Conservation (phyloP, 2,113 vertebrate species). For the Melanerpes formicivorus region DNA sequence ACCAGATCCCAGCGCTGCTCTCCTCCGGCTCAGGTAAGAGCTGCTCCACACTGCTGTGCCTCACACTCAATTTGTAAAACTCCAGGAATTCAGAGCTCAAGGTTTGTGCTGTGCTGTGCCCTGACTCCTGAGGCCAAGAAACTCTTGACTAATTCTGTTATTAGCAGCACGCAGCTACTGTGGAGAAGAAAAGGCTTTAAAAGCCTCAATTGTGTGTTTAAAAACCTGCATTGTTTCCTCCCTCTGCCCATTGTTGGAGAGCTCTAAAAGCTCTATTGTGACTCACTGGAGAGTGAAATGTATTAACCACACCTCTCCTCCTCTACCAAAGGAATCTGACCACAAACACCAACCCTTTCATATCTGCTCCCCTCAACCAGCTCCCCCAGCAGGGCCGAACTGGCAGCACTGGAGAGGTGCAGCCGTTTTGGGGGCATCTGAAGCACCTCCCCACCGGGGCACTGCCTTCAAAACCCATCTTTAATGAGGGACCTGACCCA, state of each 20-base stretch:
- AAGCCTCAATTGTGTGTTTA: background rate
- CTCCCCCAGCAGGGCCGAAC: background rate
- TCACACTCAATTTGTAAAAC: background rate
- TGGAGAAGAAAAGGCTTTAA: background rate
- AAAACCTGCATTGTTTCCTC: slow-evolving; percentile 8
- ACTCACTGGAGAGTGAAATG: background rate
- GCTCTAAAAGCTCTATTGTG: background rate
- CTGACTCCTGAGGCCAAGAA: background rate
- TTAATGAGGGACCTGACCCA: background rate
- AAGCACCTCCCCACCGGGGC: background rate
- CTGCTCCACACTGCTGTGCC: background rate
- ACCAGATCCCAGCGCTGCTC: background rate
- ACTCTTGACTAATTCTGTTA: background rate
- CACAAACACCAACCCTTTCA: background rate
- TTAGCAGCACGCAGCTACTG: background rate
- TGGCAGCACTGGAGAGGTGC: rapidly evolving
- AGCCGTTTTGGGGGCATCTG: background rate
- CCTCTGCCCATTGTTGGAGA: background rate
- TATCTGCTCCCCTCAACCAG: background rate
- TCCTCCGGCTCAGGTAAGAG: background rate
- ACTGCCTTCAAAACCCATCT: background rate
- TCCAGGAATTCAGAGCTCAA: background rate
- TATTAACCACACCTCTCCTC: background rate
- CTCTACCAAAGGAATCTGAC: background rate
- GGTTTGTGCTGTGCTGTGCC: background rate